phyloP scores from a whole-genome alignment of 2,113 vertebrate species.

The Malurus cyaneus region DNA sequence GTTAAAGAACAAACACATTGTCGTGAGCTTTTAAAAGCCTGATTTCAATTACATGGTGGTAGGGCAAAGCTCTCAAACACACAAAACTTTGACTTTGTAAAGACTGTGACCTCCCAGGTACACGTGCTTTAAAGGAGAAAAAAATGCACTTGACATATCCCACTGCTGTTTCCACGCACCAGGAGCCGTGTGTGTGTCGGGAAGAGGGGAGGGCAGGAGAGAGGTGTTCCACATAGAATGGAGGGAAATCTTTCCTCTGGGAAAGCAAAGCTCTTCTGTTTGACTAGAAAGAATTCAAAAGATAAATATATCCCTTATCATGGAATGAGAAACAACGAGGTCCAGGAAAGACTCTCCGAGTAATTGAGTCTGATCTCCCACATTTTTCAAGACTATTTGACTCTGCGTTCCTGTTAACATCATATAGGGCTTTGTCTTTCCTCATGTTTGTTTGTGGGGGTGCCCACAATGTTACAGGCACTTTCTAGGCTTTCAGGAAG shows the following conservation, averaged over 20 bases:
- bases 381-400: constrained; percentile 37
- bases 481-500: constrained; percentile 47
- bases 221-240: fast-evolving
- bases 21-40: constrained; percentile 58
- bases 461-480: not conserved
- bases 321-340: constrained; percentile 25
- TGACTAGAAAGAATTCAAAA: constrained; percentile 56
- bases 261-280: constrained; percentile 52
- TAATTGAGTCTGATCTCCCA: constrained; percentile 29
- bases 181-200: not conserved
- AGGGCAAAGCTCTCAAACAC: constrained; percentile 68
- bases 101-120: constrained; percentile 65
- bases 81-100: constrained; percentile 69
- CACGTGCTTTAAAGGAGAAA: constrained; percentile 59
- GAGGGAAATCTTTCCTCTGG: constrained; percentile 3
- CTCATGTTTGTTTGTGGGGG: constrained; percentile 18
- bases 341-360: constrained; percentile 41
- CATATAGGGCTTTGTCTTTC: not conserved
- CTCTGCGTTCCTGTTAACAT: constrained; percentile 4
- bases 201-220: not conserved
- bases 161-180: constrained; percentile 45
- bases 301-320: constrained; percentile 58
- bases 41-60: constrained; percentile 66
- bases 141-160: constrained; percentile 66
- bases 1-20: constrained; percentile 52